Base-by-base conservation (phyloP, 2,888 invertebrate species). In the Yponomeuta plumbellus region DNA sequence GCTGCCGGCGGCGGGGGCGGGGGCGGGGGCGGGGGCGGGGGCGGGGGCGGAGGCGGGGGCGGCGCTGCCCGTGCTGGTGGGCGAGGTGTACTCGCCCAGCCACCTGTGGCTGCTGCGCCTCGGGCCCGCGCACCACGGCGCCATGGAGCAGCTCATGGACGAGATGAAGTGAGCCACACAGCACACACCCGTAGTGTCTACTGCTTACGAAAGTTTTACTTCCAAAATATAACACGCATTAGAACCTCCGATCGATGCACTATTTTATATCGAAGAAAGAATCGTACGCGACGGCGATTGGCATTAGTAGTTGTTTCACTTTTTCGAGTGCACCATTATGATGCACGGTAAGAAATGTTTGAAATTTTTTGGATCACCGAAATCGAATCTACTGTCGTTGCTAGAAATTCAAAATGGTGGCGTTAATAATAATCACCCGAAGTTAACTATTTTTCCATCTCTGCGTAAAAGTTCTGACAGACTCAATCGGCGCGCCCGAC, bases 41-140 rank as follows among this genome's bases (percentile, higher is more conserved):
- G 68, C 80, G 70, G 61, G 6, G 40, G n/a, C n/a, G n/a, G 68
- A 74, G 52, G 86, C 84, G 61, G 77, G 80, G 57, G 17, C 22
- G 64, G 34, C 5, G 10, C 70, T 44, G 71, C 81, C 73, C 72
- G 83, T 92, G 65, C 72, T 80, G 26, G 82, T 93, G 62, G 90
- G 84, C 20, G 93, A 85, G 81, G 87, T 93, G 70, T 93, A 92
- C 81, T 93, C 93, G 71, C 90, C 92, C 59, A 91, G 92, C 34
- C 93, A 93, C 79, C 91, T 93, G 80, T 93, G 93, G 93, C 73
- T 93, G 70, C 80, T 87, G 71, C 83, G 88, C 17, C 83, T 85
- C 67, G 85, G 85, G 0, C 76, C 80, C 0, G 65, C 73, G 0
- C 70, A 81, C 76, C 70, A 81, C 72, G 66, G 76, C 66, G 85